Evolutionary conservation across 2,888 invertebrate species (phyloP).

Genomic region (Seladonia tumulorum): DNA sequence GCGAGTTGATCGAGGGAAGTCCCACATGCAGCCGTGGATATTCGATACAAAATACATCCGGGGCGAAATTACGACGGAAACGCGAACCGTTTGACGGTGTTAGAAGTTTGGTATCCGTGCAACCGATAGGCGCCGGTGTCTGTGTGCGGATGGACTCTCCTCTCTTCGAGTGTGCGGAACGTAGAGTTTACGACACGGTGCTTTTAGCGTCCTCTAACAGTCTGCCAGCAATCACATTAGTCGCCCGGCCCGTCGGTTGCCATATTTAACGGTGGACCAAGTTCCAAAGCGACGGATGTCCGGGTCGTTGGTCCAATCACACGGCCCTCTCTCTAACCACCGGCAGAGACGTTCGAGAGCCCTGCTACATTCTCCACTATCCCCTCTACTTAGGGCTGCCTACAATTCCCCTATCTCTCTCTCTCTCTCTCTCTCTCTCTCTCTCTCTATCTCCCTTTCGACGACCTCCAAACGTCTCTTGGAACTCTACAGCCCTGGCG

Average conservation of each 20-base stretch:
- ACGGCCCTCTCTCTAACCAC: constrained; percentile 43
- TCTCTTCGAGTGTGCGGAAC: constrained; percentile 47
- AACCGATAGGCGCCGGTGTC: constrained; percentile 55
- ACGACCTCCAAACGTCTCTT: not conserved
- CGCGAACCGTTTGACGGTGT: constrained; percentile 34
- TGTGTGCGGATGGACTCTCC: constrained; percentile 36
- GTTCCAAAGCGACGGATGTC: constrained; percentile 73
- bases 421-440: too few relatives aligned
- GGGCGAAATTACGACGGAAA: constrained; percentile 43
- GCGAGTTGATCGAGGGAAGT: constrained; percentile 5
- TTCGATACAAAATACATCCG: constrained; percentile 42
- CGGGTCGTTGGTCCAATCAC: constrained; percentile 69
- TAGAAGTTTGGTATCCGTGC: constrained; percentile 64
- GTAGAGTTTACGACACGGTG: constrained; percentile 75
- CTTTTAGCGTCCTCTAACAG: constrained; percentile 76
- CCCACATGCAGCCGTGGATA: not conserved
- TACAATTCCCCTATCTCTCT: not conserved
- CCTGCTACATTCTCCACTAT: constrained; percentile 39
- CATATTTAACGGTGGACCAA: constrained; percentile 76
- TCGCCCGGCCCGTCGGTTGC: constrained; percentile 67
- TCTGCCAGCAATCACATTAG: constrained; percentile 79
- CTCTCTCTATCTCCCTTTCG: not conserved
- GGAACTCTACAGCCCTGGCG: not conserved
- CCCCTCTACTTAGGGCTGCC: constrained; percentile 1
- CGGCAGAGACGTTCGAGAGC: constrained; percentile 28